Evolutionary conservation across 2,888 invertebrate genomes (phyloP).

Genomic region (Drosophila emarginata): DNA sequence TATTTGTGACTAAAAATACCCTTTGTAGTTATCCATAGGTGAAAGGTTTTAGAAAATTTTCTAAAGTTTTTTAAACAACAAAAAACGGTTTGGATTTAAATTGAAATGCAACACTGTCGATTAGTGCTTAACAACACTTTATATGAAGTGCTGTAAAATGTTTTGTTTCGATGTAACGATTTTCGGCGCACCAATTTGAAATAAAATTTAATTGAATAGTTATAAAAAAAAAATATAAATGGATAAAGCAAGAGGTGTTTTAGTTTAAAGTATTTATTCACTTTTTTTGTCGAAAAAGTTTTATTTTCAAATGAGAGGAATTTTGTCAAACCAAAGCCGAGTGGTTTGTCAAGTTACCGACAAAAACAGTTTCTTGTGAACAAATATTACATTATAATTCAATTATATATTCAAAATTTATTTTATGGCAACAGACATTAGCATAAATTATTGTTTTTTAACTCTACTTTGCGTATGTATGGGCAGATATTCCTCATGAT

Average conservation of each 20-base stretch:
- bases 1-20: neutral
- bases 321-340: too few species aligned
- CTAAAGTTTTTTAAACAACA: neutral
- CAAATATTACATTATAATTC: neutral
- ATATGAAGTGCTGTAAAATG: slow-evolving; percentile 22
- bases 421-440: neutral
- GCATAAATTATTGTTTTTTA: neutral
- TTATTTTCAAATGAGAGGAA: too few species aligned
- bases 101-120: slow-evolving; percentile 9
- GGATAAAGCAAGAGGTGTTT: neutral
- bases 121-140: slow-evolving; percentile 3
- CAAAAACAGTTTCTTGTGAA: neutral
- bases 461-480: neutral
- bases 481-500: neutral
- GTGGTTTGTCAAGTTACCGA: too few species aligned
- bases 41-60: neutral
- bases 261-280: too few species aligned
- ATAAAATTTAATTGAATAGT: neutral
- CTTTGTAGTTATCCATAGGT: neutral
- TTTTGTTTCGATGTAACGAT: neutral
- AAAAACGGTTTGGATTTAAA: neutral
- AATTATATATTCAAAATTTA: neutral
- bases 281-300: too few species aligned
- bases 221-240: neutral
- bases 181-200: neutral